A percentile compares a stretch with the other conserved stretches of the same genome.
These are phyloP conservation scores for Phasia obesa DNA, from an alignment of 2,888 invertebrate genomes.

Conservation along the genomic window DNA sequence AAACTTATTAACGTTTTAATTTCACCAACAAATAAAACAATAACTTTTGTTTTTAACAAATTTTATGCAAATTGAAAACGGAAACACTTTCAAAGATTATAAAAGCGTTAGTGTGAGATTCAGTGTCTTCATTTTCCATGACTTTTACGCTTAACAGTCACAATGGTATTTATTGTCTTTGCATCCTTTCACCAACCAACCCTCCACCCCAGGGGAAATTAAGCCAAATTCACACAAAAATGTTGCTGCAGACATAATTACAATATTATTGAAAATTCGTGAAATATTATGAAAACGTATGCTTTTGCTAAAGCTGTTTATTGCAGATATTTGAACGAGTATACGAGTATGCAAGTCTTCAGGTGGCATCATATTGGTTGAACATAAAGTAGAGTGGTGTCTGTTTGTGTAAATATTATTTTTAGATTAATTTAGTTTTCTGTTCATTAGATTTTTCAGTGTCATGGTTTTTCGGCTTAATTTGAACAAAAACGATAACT, in stretches of 20 bases:
- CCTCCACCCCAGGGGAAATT: slow-evolving; percentile 63
- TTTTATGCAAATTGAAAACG: slow-evolving; percentile 82
- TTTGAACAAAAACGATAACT: slow-evolving; percentile 35
- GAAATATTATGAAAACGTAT: slow-evolving; percentile 37
- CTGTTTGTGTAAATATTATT: slow-evolving; percentile 78
- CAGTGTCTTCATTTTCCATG: slow-evolving; percentile 70
- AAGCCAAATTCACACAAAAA: slow-evolving; percentile 46
- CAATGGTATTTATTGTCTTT: slow-evolving; percentile 34
- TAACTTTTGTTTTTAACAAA: slow-evolving; percentile 74
- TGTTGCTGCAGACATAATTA: slow-evolving; percentile 66
- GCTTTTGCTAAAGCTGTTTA: slow-evolving; percentile 50
- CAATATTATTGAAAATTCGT: slow-evolving; percentile 53
- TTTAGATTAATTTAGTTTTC: slow-evolving; percentile 79
- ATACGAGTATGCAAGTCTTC: slow-evolving; percentile 17
- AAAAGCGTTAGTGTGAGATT: slow-evolving; percentile 58
- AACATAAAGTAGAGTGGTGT: slow-evolving; percentile 70
- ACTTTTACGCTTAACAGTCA: slow-evolving; percentile 41
- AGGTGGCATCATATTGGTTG: slow-evolving; percentile 55
- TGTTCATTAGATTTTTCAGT: slow-evolving; percentile 79
- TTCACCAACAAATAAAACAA: slow-evolving; percentile 72
- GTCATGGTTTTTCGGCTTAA: slow-evolving; percentile 71
- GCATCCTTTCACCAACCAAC: slow-evolving; percentile 26
- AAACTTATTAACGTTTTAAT: slow-evolving; percentile 77
- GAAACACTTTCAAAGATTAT: slow-evolving; percentile 79
- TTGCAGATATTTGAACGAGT: slow-evolving; percentile 8